Base-by-base conservation (phyloP, 2,113 vertebrate species). In the Lota lota region DNA sequence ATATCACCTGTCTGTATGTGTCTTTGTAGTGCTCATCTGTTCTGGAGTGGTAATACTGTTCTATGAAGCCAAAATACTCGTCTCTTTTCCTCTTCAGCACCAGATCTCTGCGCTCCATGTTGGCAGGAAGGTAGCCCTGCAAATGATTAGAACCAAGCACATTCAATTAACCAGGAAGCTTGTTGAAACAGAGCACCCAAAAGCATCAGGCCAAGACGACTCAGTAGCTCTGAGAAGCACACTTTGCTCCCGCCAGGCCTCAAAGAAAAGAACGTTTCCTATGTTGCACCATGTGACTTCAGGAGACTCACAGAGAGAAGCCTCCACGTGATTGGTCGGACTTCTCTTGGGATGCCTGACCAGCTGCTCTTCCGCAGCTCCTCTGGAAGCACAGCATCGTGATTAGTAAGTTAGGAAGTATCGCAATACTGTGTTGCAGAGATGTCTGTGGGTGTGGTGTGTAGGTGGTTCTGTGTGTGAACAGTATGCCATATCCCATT, bases 31-130 rank as follows among this genome's bases (percentile, higher is more conserved):
- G 93, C 51, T 99, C 97, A 54, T 99, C 97, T 3, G 95, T 98
- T 54, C 97, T 91, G 84, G 97, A 99, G 87, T 97, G 93, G n/a
- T 99, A 99, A 92, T 99, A 99, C 93, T 99, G 97, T 84, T 99
- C 94, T 22, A 99, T 98, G 87, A 99, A 99, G 64, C 95, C 96
- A 5, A 98, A 99, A 83, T 99, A 99, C 21, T 99, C 97, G 50
- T 97, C 95, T 14, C 97, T 88, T 64, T 99, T 99, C 16, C 97
- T 87, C 74, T 94, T 93, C 50, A 99, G 83, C 14, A 97, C 98
- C 87, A 94, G 82, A 76, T 97, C 94, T 61, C 96, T 84, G 70
- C 97, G 92, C 78, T 99, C 97, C 47, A 90, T 96, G 87, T 96
- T 99, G 60, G 96, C 96, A 0, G 97, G 97, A 68, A 99, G 94